Evolutionary conservation across 2,888 invertebrate species (phyloP).

Genomic region (Argyresthia albistria): DNA sequence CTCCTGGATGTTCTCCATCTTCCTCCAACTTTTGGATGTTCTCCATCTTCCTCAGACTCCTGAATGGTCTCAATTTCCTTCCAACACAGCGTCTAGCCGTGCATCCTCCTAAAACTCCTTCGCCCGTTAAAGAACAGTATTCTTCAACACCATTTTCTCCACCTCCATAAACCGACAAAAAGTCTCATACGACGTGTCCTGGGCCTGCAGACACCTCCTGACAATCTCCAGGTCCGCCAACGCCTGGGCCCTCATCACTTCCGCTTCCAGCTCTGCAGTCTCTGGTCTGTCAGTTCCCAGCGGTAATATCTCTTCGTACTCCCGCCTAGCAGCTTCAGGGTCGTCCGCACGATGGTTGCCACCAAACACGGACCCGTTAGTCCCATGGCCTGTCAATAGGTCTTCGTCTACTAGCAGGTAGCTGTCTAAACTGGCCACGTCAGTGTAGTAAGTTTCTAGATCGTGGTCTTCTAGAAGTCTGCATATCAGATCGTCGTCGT

Average conservation of each 20-base stretch:
- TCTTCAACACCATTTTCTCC: conserved; percentile 18
- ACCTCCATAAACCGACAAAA: conserved; percentile 26
- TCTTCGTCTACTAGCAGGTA: conserved; percentile 37
- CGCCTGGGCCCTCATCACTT: conserved; percentile 21
- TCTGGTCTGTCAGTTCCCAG: conserved; percentile 25
- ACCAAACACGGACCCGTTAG: conserved; percentile 31
- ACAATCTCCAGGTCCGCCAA: conserved; percentile 27
- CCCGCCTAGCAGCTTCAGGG: conserved; percentile 12
- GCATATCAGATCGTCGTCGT: conserved; percentile 25
- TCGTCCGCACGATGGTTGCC: conserved; percentile 27
- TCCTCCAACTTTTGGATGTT: no score
- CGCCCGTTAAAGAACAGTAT: not conserved
- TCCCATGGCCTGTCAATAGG: conserved; percentile 30
- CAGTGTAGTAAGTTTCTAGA: conserved; percentile 26
- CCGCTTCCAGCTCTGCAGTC: conserved; percentile 17
- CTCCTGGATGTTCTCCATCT: no score
- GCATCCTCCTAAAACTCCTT: no score
- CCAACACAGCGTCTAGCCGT: no score
- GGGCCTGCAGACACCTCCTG: conserved; percentile 22
- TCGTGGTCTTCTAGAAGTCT: conserved; percentile 27
- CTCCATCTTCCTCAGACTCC: no score
- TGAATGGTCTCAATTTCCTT: no score
- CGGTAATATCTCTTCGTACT: conserved; percentile 22
- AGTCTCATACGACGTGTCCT: conserved; percentile 18
- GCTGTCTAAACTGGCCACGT: conserved; percentile 22